Evolutionary conservation across 2,797 vertebrate species (phyloP).

Genomic region (Neopelma chrysocephalum): DNA sequence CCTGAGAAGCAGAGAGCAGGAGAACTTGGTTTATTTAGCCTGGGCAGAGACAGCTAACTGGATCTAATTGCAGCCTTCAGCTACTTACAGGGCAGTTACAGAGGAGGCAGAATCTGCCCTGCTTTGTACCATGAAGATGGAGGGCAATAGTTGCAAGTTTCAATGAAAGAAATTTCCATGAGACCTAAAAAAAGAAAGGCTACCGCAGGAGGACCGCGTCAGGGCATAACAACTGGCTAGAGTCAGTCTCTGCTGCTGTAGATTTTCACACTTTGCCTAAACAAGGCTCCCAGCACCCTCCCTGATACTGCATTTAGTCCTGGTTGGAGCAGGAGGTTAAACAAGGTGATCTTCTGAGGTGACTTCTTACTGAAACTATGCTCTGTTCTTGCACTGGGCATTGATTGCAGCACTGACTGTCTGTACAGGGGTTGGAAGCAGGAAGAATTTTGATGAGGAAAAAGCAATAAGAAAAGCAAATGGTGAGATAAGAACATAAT

Average conservation of each 20-base stretch:
- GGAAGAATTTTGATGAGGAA: constrained; percentile 3
- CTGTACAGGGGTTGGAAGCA: background rate
- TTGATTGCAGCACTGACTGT: background rate
- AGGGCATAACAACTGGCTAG: background rate
- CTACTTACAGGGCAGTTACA: background rate
- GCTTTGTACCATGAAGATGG: background rate
- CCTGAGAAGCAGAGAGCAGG: background rate
- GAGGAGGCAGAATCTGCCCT: background rate
- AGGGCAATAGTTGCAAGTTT: background rate
- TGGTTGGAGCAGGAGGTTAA: background rate
- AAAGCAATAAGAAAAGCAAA: background rate
- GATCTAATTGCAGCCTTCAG: background rate
- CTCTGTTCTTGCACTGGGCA: background rate
- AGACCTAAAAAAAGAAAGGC: background rate
- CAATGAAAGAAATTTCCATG: background rate
- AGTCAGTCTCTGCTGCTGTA: background rate
- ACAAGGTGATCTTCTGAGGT: background rate
- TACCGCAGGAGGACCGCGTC: accelerated
- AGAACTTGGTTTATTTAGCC: background rate
- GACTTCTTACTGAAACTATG: background rate
- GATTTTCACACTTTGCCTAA: background rate
- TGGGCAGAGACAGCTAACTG: background rate
- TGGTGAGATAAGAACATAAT: background rate
- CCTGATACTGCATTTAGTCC: background rate
- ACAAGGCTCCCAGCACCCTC: background rate